Base-by-base conservation (phyloP, 2,888 invertebrate genomes). In the Zaprionus lineosus region DNA sequence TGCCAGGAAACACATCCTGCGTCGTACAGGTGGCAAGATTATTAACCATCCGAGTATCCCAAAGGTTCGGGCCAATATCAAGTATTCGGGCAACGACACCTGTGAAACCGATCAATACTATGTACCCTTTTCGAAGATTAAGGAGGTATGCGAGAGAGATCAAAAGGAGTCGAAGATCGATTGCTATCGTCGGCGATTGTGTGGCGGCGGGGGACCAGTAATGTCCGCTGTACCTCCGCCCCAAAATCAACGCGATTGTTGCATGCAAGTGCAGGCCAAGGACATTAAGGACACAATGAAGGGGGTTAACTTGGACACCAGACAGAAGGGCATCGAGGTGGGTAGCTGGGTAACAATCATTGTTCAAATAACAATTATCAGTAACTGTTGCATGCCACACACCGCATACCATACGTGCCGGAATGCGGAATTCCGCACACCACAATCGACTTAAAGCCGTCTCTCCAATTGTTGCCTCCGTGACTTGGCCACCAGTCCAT, bases 291-390 rank as follows among this genome's bases (percentile, higher is more conserved):
- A 86, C 18, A 81, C 86, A 12, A 71, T 89, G 77, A 82, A 86
- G 56, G 89, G 87, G 21, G 79, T 90, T 47, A 87, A 88, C 36
- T 36, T 73, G 28, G 87, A 87, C 44, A 84, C 87, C 0, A 66
- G 84, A 12, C 86, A 86, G 41, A 88, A 89, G 62, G 90, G 90
- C 26, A 89, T 90, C 5, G 89, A 90, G 87, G 89, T 89, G 46
- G 79, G 74, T 9, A 8, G 2, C 41, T 36, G 18, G 15, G 5
- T 9, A 31, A 12, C 19, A 68, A 68, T 58, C n/a, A n/a, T n/a
- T n/a, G n/a, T n/a, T n/a, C n/a, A n/a, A 31, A 31, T 31, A 12
- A 31, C n/a, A 24, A 24, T 24, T 8, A 24, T n/a, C 8, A 7
- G 4, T 2, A 3, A 24, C 8, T 24, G 31, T 6, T 12, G 12